Conservation (phyloP, 1,140 invertebrate genomes). For the Drosophila punjabiensis region DNA sequence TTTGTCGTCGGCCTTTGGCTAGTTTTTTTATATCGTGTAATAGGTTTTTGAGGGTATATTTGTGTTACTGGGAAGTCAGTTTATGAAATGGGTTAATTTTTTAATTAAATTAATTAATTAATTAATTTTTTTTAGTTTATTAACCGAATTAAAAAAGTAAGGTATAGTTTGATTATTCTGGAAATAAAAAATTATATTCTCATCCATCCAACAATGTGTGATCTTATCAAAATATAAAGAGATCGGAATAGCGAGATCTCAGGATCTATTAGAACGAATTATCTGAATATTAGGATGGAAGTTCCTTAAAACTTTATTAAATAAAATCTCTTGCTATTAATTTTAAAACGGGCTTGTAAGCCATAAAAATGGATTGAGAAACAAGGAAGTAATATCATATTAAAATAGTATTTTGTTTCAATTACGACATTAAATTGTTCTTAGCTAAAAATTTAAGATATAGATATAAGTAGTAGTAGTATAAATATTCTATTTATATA, state of each 20-base stretch:
- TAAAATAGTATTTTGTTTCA: fast-evolving
- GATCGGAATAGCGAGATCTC: background rate
- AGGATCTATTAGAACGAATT: background rate
- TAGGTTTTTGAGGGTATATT: background rate
- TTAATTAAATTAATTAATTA: too few relatives aligned
- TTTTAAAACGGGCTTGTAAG: background rate
- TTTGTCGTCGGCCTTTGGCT: slow-evolving; percentile 71
- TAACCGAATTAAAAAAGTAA: too few relatives aligned
- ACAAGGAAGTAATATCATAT: background rate
- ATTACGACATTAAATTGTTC: too few relatives aligned
- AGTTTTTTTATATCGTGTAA: slow-evolving; percentile 33
- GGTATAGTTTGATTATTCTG: background rate
- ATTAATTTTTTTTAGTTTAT: too few relatives aligned
- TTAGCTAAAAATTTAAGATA: background rate
- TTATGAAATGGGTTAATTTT: too few relatives aligned
- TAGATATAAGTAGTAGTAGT: background rate
- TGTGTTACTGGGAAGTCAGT: background rate
- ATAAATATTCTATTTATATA: background rate
- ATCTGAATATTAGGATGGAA: background rate
- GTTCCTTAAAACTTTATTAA: background rate
- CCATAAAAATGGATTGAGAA: too few relatives aligned
- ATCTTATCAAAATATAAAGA: background rate
- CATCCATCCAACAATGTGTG: too few relatives aligned
- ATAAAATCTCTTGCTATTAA: fast-evolving
- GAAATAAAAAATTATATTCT: background rate